A percentile compares a stretch with the other conserved stretches of the same genome.
Evolutionary conservation across 2,888 invertebrate genomes (phyloP).

Genomic region (Patella pellucida): DNA sequence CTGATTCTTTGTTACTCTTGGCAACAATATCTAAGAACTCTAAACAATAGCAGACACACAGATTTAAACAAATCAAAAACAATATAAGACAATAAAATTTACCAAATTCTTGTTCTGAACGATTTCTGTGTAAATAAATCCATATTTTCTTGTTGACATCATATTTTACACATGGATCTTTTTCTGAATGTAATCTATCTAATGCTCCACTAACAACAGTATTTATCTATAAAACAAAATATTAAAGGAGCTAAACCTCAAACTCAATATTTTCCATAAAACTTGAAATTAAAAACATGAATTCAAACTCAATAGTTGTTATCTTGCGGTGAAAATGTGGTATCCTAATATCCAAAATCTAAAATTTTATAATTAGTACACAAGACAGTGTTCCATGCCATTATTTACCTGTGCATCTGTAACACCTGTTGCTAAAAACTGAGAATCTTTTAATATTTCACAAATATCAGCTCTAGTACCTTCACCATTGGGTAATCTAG

Average conservation of each 20-base stretch:
- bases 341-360: too few species aligned
- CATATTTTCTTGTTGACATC: slow-evolving; percentile 92
- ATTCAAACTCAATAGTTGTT: neutral
- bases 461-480: slow-evolving; percentile 93
- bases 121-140: slow-evolving; percentile 91
- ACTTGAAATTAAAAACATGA: too few species aligned
- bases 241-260: too few species aligned
- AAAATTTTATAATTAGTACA: too few species aligned
- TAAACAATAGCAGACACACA: neutral
- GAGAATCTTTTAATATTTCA: slow-evolving; percentile 85
- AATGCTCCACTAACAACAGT: slow-evolving; percentile 84
- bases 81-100: slow-evolving; percentile 36
- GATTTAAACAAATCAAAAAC: neutral
- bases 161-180: slow-evolving; percentile 94
- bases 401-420: slow-evolving; percentile 71
- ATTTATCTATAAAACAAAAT: slow-evolving; percentile 58
- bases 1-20: too few species aligned
- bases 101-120: slow-evolving; percentile 79
- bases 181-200: slow-evolving; percentile 89
- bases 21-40: too few species aligned
- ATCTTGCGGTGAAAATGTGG: too few species aligned
- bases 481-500: slow-evolving; percentile 93
- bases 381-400: neutral
- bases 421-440: slow-evolving; percentile 74
- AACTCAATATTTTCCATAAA: too few species aligned